Evolutionary conservation across 2,888 invertebrate genomes (phyloP).

Genomic region (Ernsta delagoae): DNA sequence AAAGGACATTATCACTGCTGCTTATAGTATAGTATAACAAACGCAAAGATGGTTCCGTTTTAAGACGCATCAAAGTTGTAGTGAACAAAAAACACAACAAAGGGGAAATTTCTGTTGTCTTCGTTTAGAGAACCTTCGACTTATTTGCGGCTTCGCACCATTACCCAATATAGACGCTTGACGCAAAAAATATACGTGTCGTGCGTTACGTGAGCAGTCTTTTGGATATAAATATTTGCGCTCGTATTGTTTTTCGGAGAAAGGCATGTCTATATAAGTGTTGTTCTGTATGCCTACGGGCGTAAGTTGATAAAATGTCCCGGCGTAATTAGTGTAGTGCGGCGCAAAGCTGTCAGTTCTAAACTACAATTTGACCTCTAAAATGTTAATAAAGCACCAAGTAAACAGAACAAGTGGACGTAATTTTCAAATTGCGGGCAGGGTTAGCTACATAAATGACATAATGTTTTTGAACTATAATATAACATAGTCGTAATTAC

Average conservation of each 20-base stretch:
- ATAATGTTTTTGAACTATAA: no score
- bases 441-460: background rate
- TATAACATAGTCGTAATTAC: no score
- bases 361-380: constrained; percentile 45
- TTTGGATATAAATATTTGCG: constrained; percentile 5
- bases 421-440: constrained; percentile 47
- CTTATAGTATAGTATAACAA: background rate
- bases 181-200: constrained; percentile 17
- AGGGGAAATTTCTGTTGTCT: constrained; percentile 16
- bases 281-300: no score
- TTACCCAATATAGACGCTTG: constrained; percentile 25
- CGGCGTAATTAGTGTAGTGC: constrained; percentile 36
- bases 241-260: constrained; percentile 8
- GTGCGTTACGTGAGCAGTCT: constrained; percentile 8
- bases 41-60: background rate
- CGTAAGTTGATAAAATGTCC: background rate
- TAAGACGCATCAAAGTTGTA: constrained; percentile 6
- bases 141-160: constrained; percentile 20
- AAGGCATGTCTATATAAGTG: background rate
- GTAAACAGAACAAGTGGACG: constrained; percentile 54
- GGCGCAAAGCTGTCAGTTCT: constrained; percentile 43
- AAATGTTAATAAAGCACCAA: constrained; percentile 52
- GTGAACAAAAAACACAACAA: constrained; percentile 9
- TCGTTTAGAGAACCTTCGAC: constrained; percentile 23
- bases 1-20: background rate